A percentile compares a stretch with the other conserved stretches of the same genome.
phyloP scores from a whole-genome alignment of 2,888 invertebrate species.

The Cataglyphis albicans region DNA sequence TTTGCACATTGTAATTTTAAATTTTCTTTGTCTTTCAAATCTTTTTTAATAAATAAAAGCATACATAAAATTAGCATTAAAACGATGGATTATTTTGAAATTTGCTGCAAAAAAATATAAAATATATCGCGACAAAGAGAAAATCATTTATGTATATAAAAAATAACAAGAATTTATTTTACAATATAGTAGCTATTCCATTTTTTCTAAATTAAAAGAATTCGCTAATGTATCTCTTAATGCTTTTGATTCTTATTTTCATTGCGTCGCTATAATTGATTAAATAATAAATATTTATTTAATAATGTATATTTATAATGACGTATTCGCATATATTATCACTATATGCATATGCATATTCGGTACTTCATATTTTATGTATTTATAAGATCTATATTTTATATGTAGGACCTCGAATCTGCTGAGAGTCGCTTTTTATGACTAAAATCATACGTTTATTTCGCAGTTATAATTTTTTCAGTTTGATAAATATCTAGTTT shows the following conservation, averaged over 20 bases:
- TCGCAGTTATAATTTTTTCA: not conserved
- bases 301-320: slow-evolving; percentile 31
- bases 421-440: not conserved
- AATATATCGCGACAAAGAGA: slow-evolving; percentile 1
- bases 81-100: not conserved
- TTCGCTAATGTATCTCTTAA: not conserved
- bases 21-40: not conserved
- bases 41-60: not conserved
- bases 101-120: not conserved
- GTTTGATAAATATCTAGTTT: not conserved
- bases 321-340: not conserved
- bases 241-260: not conserved
- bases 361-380: slow-evolving; percentile 8
- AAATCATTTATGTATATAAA: not conserved
- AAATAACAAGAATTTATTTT: not conserved
- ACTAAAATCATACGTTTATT: not conserved
- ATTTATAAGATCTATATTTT: not conserved
- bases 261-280: not conserved
- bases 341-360: slow-evolving; percentile 16
- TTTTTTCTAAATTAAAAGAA: not conserved
- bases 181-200: not conserved
- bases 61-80: not conserved
- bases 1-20: not conserved
- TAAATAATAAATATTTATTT: slow-evolving; percentile 44
- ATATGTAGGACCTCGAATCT: not conserved